A percentile compares a stretch with the other conserved stretches of the same genome.
Evolutionary conservation across 1,140 invertebrate species (phyloP).

Genomic region (Caenorhabditis tropicalis): DNA sequence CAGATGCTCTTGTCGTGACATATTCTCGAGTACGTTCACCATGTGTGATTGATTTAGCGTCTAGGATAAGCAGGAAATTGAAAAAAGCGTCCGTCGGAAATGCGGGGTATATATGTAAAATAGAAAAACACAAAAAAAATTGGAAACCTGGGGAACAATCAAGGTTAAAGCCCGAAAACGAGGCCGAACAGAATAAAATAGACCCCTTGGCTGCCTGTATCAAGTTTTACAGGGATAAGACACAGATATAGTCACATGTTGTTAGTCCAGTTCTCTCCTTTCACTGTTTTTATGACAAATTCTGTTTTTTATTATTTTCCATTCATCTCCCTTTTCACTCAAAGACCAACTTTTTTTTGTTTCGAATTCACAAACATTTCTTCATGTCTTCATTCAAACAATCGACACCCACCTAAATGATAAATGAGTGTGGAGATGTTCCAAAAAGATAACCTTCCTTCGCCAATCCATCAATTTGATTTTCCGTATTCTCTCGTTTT

Average conservation of each 20-base stretch:
- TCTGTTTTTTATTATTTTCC: not conserved
- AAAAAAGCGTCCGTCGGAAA: not conserved
- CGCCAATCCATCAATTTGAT: not conserved
- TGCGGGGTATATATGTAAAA: not conserved
- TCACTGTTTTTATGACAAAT: not conserved
- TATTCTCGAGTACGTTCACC: not conserved
- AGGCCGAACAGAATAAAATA: too few relatives aligned
- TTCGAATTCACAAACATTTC: not conserved
- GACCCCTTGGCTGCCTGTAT: too few relatives aligned
- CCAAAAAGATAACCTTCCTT: not conserved
- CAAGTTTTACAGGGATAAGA: too few relatives aligned
- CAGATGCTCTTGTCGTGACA: slow-evolving; percentile 26
- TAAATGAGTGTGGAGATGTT: not conserved
- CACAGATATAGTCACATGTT: too few relatives aligned
- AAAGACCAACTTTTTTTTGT: not conserved
- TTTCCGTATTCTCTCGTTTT: not conserved
- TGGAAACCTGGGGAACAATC: too few relatives aligned
- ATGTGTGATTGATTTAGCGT: slow-evolving; percentile 19
- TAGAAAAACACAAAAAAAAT: not conserved
- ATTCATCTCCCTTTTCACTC: not conserved
- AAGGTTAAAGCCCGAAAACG: too few relatives aligned
- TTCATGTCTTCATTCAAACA: not conserved
- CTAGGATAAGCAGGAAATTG: not conserved
- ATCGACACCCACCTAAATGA: not conserved
- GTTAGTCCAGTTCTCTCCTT: too few relatives aligned